Percentiles rank a stretch among this genome's conserved stretches.
phyloP scores from a whole-genome alignment of 2,888 invertebrate genomes.

The Amphiduros pacificus region DNA sequence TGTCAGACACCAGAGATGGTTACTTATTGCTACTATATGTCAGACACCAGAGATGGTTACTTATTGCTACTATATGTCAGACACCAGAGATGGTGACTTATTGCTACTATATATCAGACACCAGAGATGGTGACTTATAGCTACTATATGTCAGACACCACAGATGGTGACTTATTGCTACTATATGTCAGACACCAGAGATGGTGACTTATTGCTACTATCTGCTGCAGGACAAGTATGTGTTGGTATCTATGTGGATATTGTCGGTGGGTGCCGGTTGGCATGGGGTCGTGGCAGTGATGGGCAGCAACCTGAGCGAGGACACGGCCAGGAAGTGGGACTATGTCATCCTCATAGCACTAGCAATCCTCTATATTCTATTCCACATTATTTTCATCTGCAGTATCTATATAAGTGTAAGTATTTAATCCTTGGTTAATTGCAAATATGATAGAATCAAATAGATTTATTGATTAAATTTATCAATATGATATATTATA shows the following conservation, averaged over 20 bases:
- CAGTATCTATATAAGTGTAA: conserved; percentile 15
- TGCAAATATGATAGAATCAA: too few relatives aligned
- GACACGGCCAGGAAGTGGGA: conserved; percentile 3
- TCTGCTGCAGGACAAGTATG: conserved; percentile 27
- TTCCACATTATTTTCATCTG: conserved; percentile 23
- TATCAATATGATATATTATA: too few relatives aligned
- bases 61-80: too few relatives aligned
- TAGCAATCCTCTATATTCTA: conserved; percentile 14
- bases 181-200: neutral
- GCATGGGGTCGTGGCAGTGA: conserved; percentile 23
- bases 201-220: neutral
- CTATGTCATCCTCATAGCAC: conserved; percentile 8
- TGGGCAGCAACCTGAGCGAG: neutral
- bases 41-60: too few relatives aligned
- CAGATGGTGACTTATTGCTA: neutral
- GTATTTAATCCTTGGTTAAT: too few relatives aligned
- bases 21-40: too few relatives aligned
- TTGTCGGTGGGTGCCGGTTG: conserved; percentile 22
- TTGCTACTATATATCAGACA: too few relatives aligned
- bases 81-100: too few relatives aligned
- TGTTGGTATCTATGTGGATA: conserved; percentile 25
- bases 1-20: too few relatives aligned
- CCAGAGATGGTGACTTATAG: too few relatives aligned
- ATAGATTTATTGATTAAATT: too few relatives aligned
- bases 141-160: too few relatives aligned